Conservation (phyloP, 2,797 vertebrate species). For the Pipistrellus nathusii region DNA sequence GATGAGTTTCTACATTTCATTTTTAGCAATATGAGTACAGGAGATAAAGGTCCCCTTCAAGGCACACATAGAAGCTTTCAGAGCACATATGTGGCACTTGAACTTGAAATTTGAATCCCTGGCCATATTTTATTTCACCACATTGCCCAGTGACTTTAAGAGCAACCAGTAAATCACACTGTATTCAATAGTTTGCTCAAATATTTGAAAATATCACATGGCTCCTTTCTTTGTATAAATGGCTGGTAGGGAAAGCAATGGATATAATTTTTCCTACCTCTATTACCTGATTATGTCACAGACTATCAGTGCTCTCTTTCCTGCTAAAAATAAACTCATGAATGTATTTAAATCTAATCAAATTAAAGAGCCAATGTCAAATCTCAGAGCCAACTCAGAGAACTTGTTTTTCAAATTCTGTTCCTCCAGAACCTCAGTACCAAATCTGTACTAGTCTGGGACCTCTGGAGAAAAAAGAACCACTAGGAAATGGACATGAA, state of each 20-base stretch:
- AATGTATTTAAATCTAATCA: neutral
- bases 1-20: neutral
- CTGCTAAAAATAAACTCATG: neutral
- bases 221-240: neutral
- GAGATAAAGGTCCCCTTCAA: neutral
- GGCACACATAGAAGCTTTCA: neutral
- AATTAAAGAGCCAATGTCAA: neutral
- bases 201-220: neutral
- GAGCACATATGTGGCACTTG: neutral
- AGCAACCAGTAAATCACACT: neutral
- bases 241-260: neutral
- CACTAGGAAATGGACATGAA: neutral
- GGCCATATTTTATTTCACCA: neutral
- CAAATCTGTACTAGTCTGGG: neutral
- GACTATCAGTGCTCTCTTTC: neutral
- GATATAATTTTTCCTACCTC: neutral
- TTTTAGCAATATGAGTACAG: neutral
- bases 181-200: neutral
- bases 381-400: neutral
- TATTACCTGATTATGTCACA: neutral
- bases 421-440: neutral
- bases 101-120: neutral
- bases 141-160: neutral
- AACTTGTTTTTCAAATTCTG: neutral
- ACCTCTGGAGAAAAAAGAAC: neutral